Evolutionary conservation across 2,888 invertebrate genomes (phyloP).

Genomic region (Mythimna impura): DNA sequence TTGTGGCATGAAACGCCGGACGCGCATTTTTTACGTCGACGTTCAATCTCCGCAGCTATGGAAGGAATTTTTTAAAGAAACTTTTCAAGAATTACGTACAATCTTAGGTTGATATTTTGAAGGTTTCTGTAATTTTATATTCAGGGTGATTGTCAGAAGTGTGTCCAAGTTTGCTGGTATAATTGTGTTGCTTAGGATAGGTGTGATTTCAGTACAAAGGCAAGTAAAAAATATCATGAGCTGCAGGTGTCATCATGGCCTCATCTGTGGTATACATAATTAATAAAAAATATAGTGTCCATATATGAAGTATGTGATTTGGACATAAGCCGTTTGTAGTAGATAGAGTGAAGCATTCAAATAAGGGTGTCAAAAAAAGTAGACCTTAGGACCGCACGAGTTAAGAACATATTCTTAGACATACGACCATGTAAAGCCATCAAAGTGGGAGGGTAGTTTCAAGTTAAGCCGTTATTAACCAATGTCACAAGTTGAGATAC

Average conservation of each 20-base stretch:
- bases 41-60: constrained; percentile 37
- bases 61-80: constrained; percentile 42
- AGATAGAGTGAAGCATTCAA: too few relatives aligned
- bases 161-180: neutral
- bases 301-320: too few relatives aligned
- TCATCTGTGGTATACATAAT: too few relatives aligned
- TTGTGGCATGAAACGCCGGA: constrained; percentile 56
- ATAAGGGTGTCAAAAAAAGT: too few relatives aligned
- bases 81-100: constrained; percentile 21
- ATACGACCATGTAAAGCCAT: neutral
- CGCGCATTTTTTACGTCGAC: constrained; percentile 50
- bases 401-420: neutral
- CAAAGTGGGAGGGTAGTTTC: constrained; percentile 8
- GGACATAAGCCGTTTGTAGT: too few relatives aligned
- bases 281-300: too few relatives aligned
- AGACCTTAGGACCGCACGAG: neutral
- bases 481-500: constrained; percentile 39
- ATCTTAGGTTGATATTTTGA: neutral
- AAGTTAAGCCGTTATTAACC: constrained; percentile 12
- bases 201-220: too few relatives aligned
- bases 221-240: too few relatives aligned
- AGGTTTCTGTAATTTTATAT: constrained; percentile 1
- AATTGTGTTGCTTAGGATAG: neutral
- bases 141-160: neutral
- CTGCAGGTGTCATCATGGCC: too few relatives aligned